Percentiles rank a stretch among this genome's conserved stretches.
phyloP scores from a whole-genome alignment of 1,140 invertebrate species.

The Drosophila hydei region DNA sequence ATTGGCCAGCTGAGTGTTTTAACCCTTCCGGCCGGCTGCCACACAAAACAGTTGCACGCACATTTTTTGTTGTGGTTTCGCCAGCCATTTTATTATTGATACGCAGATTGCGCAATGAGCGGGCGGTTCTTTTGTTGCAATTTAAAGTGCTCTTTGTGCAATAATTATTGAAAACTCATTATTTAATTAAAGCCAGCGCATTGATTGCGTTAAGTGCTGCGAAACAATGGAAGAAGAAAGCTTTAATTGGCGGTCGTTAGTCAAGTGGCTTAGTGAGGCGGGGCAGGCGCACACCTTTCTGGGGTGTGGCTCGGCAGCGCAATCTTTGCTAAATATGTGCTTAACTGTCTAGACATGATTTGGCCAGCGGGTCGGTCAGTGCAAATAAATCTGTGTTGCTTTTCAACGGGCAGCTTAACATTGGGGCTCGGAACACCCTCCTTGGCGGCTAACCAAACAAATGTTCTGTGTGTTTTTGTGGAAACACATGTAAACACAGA shows the following conservation, averaged over 20 bases:
- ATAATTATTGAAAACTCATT: conserved; percentile 34
- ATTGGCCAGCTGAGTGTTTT: conserved; percentile 25
- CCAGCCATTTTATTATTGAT: conserved; percentile 38
- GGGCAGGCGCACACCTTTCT: background rate
- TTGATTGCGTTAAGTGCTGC: conserved; percentile 14
- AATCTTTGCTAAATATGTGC: conserved; percentile 57
- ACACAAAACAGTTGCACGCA: conserved; percentile 10
- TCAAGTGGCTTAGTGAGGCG: conserved; percentile 12
- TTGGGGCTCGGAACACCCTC: background rate
- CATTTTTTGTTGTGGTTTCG: conserved; percentile 32
- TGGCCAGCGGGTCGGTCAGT: conserved; percentile 49
- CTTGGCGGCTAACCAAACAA: conserved; percentile 63
- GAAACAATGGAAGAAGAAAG: conserved; percentile 13
- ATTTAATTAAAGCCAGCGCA: conserved; percentile 32
- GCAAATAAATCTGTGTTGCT: conserved; percentile 71
- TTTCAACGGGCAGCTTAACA: conserved; percentile 36
- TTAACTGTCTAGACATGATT: conserved; percentile 70
- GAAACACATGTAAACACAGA: conserved; percentile 70
- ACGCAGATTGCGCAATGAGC: conserved; percentile 6
- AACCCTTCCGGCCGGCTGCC: conserved; percentile 7
- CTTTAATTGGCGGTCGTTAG: conserved; percentile 39
- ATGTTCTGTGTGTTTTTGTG: conserved; percentile 54
- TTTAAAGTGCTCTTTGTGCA: background rate
- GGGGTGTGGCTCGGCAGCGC: background rate
- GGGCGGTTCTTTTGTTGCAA: background rate